Evolutionary conservation across 2,797 vertebrate genomes (phyloP), one percentile per base, ranked within the genome.

Genomic region (Mormyrus hasselquistii): DNA sequence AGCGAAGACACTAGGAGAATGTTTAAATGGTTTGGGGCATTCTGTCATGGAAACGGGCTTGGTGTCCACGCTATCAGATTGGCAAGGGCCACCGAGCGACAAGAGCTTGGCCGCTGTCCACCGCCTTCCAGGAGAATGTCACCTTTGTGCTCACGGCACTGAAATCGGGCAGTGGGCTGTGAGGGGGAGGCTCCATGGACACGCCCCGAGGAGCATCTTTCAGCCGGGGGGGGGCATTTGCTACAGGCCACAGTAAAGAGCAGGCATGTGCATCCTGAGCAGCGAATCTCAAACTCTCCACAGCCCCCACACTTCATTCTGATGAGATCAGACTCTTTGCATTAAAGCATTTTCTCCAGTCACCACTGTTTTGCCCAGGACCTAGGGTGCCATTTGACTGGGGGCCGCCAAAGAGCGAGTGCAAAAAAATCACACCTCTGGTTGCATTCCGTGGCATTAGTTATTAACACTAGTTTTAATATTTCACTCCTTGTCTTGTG

Each of bases 51-150:
- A 88, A 34, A 69, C n/a, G 29, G 55, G 29, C 44, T 25, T 19
- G 41, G 49, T 55, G 22, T 86, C 85, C 52, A 34, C 25, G 25
- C 69, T 94, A 94, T 95, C 93, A 95, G 94, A 94, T 94, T 89
- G 92, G 92, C 89, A 88, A 49, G 86, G 90, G 91, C 90, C 91
- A 91, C 90, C 88, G 90, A 93, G 89, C 90, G 62, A 52, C 44
- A 19, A 14, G 76, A 25, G 34, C 29, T 50, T 38, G 49, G 87
- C 9, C n/a, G 2, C 93, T 91, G 92, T 93, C 91, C 91, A 93
- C 93, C 93, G 92, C 91, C 92, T 88, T 19, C 2, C 19, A 59
- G 90, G 90, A 93, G 91, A 94, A 95, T 90, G 89, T 38, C 0
- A 25, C 90, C 92, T 94, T 95, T 95, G 93, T 95, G 91, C 87